phyloP scores from a whole-genome alignment of 2,888 invertebrate genomes.

The Mythimna impura region DNA sequence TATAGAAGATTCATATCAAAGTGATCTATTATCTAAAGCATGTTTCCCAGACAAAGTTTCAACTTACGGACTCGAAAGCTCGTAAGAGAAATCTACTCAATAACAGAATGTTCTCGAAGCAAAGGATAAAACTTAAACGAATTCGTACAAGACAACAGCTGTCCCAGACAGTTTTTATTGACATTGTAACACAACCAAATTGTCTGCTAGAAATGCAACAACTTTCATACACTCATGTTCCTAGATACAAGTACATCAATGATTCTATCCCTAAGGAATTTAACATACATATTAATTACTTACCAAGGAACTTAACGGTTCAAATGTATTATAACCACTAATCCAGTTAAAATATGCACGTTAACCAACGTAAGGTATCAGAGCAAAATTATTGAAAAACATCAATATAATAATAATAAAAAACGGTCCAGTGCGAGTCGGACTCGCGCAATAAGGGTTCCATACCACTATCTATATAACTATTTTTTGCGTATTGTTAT shows the following conservation, averaged over 20 bases:
- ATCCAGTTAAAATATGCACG: too few species aligned
- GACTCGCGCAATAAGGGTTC: too few species aligned
- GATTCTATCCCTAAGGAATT: background rate
- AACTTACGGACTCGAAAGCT: conserved; percentile 34
- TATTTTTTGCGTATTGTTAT: too few species aligned
- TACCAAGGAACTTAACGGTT: background rate
- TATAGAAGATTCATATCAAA: background rate
- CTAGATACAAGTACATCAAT: background rate
- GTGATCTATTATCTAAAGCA: conserved; percentile 7
- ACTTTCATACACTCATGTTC: conserved; percentile 3
- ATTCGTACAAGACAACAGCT: conserved; percentile 59
- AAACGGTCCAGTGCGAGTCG: too few species aligned
- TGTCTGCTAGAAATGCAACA: conserved; percentile 16
- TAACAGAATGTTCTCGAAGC: conserved; percentile 36
- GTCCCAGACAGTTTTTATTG: conserved; percentile 54
- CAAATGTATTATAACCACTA: too few species aligned
- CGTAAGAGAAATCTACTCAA: conserved; percentile 47
- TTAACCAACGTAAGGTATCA: too few species aligned
- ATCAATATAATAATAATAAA: too few species aligned
- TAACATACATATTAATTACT: background rate
- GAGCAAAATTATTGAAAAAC: too few species aligned
- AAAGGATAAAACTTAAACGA: conserved; percentile 52
- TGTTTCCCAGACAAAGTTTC: conserved; percentile 16
- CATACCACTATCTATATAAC: too few species aligned
- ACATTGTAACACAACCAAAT: conserved; percentile 51